Evolutionary conservation across 2,113 vertebrate genomes (phyloP).

Genomic region (Myrmecophaga tridactyla): DNA sequence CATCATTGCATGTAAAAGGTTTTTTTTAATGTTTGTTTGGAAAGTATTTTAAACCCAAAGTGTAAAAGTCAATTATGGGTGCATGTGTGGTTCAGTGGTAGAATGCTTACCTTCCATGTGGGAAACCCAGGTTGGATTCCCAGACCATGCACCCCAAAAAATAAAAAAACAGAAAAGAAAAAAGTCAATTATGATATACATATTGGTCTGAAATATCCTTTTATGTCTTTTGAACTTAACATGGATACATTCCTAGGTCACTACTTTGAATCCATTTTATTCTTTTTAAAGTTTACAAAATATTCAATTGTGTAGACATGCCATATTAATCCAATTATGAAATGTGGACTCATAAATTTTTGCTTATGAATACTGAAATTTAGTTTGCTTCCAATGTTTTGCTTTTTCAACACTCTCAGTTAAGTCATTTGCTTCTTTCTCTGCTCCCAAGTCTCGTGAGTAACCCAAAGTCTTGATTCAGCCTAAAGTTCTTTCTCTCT

Average conservation of each 20-base stretch:
- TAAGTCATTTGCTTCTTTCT: background rate
- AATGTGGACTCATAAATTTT: no score
- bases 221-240: background rate
- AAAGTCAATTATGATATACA: background rate
- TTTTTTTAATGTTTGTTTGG: constrained; percentile 9
- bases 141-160: no score
- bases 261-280: background rate
- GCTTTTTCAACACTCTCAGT: background rate
- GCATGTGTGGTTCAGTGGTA: no score
- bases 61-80: no score
- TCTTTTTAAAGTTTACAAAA: background rate
- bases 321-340: background rate
- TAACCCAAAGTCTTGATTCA: background rate
- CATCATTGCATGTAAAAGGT: background rate
- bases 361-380: no score
- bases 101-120: no score
- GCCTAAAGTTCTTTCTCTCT: background rate
- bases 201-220: background rate
- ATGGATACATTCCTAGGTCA: background rate
- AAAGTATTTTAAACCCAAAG: background rate
- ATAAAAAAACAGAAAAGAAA: no score
- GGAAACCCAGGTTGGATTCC: no score
- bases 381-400: background rate
- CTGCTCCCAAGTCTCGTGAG: background rate
- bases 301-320: background rate